Evolutionary conservation across 2,797 vertebrate species (phyloP), one percentile per base, ranked within the genome.

Genomic region (Pelodytes ibericus): DNA sequence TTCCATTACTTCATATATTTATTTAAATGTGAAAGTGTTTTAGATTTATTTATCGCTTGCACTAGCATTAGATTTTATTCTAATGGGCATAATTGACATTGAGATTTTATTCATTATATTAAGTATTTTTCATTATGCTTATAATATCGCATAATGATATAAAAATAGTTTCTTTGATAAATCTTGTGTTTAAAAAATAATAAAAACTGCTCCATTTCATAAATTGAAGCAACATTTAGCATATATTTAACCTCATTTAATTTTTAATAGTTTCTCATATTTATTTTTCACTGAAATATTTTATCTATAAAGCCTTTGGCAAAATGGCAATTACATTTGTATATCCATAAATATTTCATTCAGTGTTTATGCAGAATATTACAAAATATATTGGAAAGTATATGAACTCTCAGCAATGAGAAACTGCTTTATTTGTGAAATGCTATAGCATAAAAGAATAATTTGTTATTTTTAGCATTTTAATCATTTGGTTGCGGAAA

Each of bases 301-400:
- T 80, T 87, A 82, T 86, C 77, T 84, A 66, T 72, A 81, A 83
- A 83, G 47, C 80, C 57, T 80, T 71, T 81, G 76, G 65, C 77
- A 85, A 63, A 59, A 77, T 30, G 71, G 78, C 64, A 77, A 74
- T 83, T 39, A 83, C 82, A 77, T 80, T 80, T 81, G 29, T 84
- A 73, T 80, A 82, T 65, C 44, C 61, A 84, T 82, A 82, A 75
- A 86, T 90, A 87, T 86, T 88, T 88, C 83, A 84, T 83, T 70
- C 81, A 74, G 7, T 83, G 72, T 83, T 85, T 86, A 83, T 74
- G 33, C 33, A 84, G 78, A 85, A 76, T 83, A 82, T 81, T 84
- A 83, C 86, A 57, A 84, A 84, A 84, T 74, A 80, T 68, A 78
- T 56, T 68, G 77, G 24, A 75, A 83, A 75, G 65, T 81, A 79